Evolutionary conservation across 2,888 invertebrate genomes (phyloP).

Genomic region (Amiota communis): DNA sequence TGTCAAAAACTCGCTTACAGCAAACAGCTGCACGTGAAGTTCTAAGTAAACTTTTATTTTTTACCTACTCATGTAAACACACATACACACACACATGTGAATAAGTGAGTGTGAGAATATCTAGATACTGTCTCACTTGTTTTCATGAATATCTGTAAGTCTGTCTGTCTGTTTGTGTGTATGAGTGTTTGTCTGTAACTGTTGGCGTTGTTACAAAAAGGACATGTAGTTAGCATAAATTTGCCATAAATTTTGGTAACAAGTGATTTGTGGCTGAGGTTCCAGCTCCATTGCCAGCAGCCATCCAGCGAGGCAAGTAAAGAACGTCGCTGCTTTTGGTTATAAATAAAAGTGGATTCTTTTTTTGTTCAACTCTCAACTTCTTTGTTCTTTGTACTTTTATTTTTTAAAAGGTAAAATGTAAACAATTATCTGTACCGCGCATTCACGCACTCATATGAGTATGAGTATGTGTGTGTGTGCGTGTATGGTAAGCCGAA

Average conservation of each 20-base stretch:
- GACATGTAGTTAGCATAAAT: slow-evolving; percentile 68
- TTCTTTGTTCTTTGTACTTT: slow-evolving; percentile 26
- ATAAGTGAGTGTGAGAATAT: no score
- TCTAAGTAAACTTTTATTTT: slow-evolving; percentile 6
- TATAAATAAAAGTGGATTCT: slow-evolving; percentile 53
- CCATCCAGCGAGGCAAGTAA: no score
- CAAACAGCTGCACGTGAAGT: slow-evolving; percentile 16
- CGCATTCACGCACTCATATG: slow-evolving; percentile 34
- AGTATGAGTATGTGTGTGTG: neutral
- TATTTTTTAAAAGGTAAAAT: slow-evolving; percentile 57
- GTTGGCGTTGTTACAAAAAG: slow-evolving; percentile 41
- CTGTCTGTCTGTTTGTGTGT: slow-evolving; percentile 7
- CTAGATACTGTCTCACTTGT: neutral
- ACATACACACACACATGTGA: neutral
- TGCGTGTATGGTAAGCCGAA: slow-evolving; percentile 39
- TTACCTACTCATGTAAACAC: neutral
- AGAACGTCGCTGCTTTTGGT: slow-evolving; percentile 34
- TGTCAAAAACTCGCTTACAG: slow-evolving; percentile 17
- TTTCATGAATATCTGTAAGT: slow-evolving; percentile 23
- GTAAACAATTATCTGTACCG: slow-evolving; percentile 65
- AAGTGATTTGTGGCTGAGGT: slow-evolving; percentile 63
- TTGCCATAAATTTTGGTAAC: slow-evolving; percentile 66
- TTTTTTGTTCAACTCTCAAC: slow-evolving; percentile 43
- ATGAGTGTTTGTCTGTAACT: slow-evolving; percentile 24
- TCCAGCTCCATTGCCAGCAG: slow-evolving; percentile 23